These are phyloP conservation scores for Eutolmus rufibarbis DNA, from an alignment of 2,888 invertebrate species.

Conservation along the genomic window DNA sequence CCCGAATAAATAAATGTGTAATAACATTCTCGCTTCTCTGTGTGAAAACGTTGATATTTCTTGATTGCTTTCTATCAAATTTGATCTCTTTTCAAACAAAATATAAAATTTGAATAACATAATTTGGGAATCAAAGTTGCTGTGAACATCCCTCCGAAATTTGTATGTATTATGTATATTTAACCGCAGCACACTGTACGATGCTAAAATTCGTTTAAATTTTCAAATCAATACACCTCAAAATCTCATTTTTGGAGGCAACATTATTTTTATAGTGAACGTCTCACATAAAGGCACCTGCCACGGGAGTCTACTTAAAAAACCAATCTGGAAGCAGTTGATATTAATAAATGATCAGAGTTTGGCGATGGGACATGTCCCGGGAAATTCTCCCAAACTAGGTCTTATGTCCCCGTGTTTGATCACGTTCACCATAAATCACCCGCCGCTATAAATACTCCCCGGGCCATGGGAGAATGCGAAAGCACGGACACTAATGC, in stretches of 20 bases:
- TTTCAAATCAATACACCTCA: background rate
- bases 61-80: too few relatives aligned
- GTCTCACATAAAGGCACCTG: background rate
- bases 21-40: too few relatives aligned
- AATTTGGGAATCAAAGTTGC: too few relatives aligned
- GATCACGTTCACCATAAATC: slow-evolving; percentile 24
- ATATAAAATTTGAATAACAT: too few relatives aligned
- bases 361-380: background rate
- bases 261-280: background rate
- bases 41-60: too few relatives aligned
- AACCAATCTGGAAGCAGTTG: slow-evolving; percentile 13
- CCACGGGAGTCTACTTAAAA: background rate
- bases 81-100: too few relatives aligned
- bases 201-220: too few relatives aligned
- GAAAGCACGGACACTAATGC: slow-evolving; percentile 12
- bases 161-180: too few relatives aligned
- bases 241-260: background rate
- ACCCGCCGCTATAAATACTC: background rate
- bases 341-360: slow-evolving; percentile 8
- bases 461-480: background rate
- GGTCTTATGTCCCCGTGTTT: background rate
- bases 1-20: too few relatives aligned
- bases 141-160: too few relatives aligned
- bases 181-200: too few relatives aligned
- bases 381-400: background rate